phyloP scores from a whole-genome alignment of 2,888 invertebrate genomes.

The Drosophila macrospina region DNA sequence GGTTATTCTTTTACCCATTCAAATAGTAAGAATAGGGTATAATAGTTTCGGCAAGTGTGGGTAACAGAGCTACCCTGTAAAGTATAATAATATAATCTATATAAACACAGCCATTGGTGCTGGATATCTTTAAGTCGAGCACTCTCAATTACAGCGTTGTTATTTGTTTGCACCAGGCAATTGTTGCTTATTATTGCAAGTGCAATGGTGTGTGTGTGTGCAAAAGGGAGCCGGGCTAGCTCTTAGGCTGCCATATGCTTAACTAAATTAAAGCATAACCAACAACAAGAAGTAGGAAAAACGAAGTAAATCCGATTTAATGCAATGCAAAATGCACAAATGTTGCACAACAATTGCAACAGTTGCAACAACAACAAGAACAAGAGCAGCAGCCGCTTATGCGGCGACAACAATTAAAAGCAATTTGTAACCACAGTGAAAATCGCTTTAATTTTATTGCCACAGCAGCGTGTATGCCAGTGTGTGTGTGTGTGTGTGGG shows the following conservation, averaged over 20 bases:
- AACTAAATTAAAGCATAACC: constrained; percentile 47
- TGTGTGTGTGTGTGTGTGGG: background rate
- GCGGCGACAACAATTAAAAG: constrained; percentile 58
- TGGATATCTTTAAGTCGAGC: too few relatives aligned
- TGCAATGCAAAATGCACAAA: constrained; percentile 35
- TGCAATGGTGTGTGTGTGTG: constrained; percentile 18
- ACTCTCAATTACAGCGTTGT: too few relatives aligned
- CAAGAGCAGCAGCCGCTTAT: constrained; percentile 5
- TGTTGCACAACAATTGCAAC: background rate
- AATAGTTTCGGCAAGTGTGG: too few relatives aligned
- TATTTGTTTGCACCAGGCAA: constrained; percentile 62
- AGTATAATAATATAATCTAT: too few relatives aligned
- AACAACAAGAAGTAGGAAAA: constrained; percentile 9
- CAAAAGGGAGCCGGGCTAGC: constrained; percentile 20
- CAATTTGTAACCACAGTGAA: constrained; percentile 60
- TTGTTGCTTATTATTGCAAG: constrained; percentile 60
- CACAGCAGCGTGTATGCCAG: constrained; percentile 7
- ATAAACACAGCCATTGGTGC: too few relatives aligned
- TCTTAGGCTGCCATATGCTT: constrained; percentile 31
- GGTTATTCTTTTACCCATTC: background rate
- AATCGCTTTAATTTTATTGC: constrained; percentile 63
- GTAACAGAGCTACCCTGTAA: too few relatives aligned
- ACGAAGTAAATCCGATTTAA: constrained; percentile 55
- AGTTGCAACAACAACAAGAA: constrained; percentile 27
- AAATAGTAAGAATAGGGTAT: too few relatives aligned